phyloP scores from a whole-genome alignment of 1,140 invertebrate species.

The Steinernema khuongi region DNA sequence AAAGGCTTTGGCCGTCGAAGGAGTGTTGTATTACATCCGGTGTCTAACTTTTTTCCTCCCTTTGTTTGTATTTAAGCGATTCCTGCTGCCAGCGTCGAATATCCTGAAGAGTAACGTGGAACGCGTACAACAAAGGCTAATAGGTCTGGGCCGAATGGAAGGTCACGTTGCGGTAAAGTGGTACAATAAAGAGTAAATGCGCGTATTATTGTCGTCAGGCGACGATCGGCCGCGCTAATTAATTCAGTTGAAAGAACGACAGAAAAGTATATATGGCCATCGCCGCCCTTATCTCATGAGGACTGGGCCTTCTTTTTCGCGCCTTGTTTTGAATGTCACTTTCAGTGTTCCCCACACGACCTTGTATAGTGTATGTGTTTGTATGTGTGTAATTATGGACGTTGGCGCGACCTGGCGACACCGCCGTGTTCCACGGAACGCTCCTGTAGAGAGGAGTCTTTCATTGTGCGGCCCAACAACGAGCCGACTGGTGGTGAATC shows the following conservation, averaged over 20 bases:
- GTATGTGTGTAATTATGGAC: background rate
- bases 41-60: slow-evolving; percentile 1
- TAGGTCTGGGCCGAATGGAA: no score
- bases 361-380: no score
- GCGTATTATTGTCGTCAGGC: background rate
- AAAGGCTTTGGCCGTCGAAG: slow-evolving; percentile 8
- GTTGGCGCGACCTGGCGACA: background rate
- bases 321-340: background rate
- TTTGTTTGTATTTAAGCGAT: background rate
- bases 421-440: no score
- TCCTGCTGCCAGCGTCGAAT: no score
- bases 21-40: slow-evolving; percentile 7
- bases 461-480: no score
- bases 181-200: background rate
- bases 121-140: no score
- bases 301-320: background rate
- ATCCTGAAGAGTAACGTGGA: no score
- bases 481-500: no score
- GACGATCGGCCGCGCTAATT: background rate
- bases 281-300: background rate
- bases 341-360: no score
- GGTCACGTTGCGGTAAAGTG: no score
- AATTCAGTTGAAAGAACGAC: background rate
- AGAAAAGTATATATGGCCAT: background rate
- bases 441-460: no score